These are phyloP conservation scores for Clarias platycephalus DNA, from an alignment of 2,797 vertebrate species.

Conservation along the genomic window DNA sequence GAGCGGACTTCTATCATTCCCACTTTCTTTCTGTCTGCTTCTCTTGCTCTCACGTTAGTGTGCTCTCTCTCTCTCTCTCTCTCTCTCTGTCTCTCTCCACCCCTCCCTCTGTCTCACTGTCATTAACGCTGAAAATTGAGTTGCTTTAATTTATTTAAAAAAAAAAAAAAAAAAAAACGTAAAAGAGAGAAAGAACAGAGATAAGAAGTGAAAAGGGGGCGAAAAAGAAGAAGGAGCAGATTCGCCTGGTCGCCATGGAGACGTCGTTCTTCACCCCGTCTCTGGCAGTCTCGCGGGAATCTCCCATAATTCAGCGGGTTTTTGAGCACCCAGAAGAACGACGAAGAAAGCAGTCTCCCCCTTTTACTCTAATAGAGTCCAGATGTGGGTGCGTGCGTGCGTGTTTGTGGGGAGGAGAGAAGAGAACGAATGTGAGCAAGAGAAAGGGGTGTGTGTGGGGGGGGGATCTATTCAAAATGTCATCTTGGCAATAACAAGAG, in stretches of 20 bases:
- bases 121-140: slow-evolving; percentile 39
- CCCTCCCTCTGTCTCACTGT: slow-evolving; percentile 4
- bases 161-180: not conserved
- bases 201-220: slow-evolving; percentile 18
- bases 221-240: slow-evolving; percentile 12
- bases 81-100: not conserved
- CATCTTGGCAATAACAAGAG: slow-evolving; percentile 48
- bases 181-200: slow-evolving; percentile 19
- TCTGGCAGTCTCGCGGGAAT: slow-evolving; percentile 48
- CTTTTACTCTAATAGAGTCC: slow-evolving; percentile 55
- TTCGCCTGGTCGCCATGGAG: slow-evolving; percentile 46
- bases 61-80: no score
- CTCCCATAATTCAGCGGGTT: slow-evolving; percentile 53
- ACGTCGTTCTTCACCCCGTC: slow-evolving; percentile 34
- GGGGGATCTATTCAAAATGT: slow-evolving; percentile 28
- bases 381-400: slow-evolving; percentile 50
- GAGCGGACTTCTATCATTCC: slow-evolving; percentile 14
- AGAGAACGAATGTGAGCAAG: not conserved
- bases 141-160: slow-evolving; percentile 27
- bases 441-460: no score
- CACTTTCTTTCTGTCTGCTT: not conserved
- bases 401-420: not conserved
- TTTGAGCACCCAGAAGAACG: slow-evolving; percentile 42
- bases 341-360: slow-evolving; percentile 34
- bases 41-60: not conserved